Conservation (phyloP, 1,140 invertebrate species). For the Leptinotarsa texana region DNA sequence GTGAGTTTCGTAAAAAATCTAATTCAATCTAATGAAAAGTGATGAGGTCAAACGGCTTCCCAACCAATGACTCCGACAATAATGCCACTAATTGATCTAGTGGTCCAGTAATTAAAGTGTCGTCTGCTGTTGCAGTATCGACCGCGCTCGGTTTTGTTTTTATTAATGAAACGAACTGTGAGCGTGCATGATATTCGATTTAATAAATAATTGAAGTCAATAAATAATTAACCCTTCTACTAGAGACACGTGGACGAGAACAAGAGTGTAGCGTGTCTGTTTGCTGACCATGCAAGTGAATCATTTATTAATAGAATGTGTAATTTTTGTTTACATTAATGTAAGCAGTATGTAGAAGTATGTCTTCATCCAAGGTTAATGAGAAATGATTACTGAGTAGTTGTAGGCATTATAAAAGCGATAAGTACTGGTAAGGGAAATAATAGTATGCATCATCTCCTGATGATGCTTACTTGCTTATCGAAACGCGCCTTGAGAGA, state of each 20-base stretch:
- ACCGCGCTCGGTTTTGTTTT: slow-evolving; percentile 8
- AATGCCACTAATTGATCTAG: slow-evolving; percentile 8
- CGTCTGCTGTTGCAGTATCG: slow-evolving; percentile 9
- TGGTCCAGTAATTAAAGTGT: slow-evolving; percentile 13
- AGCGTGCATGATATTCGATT: slow-evolving; percentile 18
- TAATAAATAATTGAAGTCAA: slow-evolving; percentile 10
- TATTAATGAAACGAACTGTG: slow-evolving; percentile 16
- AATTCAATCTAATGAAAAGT: background rate
- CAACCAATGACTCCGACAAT: slow-evolving; percentile 4
- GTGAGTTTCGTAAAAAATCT: background rate
- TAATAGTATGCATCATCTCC: no score
- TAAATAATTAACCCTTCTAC: slow-evolving; percentile 18
- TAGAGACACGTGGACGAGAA: slow-evolving; percentile 16
- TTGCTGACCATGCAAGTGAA: slow-evolving; percentile 11
- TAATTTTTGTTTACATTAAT: slow-evolving; percentile 5
- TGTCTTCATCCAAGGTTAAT: no score
- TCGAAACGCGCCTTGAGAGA: no score
- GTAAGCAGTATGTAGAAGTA: background rate
- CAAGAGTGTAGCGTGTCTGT: background rate
- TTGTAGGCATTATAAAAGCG: no score
- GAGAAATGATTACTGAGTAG: no score
- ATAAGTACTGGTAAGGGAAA: no score
- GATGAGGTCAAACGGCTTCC: slow-evolving; percentile 13
- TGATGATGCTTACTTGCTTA: no score
- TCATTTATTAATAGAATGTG: slow-evolving; percentile 10